Base-by-base conservation (phyloP, 1,140 invertebrate species). In the Potamilus streckersoni region DNA sequence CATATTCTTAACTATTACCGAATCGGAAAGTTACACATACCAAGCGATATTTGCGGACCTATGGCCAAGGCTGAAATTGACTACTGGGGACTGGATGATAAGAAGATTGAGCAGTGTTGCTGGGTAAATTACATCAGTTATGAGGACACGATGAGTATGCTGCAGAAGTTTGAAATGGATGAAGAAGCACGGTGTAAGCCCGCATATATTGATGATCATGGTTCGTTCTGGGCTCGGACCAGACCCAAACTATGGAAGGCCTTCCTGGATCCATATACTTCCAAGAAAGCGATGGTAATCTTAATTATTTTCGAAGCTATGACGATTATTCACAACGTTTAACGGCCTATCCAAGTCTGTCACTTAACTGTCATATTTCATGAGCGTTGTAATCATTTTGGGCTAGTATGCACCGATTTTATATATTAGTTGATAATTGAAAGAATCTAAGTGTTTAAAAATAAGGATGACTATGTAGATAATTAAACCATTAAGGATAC, bases 1-100 rank as follows among this genome's bases (percentile, higher is more conserved):
- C 96, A 99, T 88, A 98, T 99, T 86, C 93, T 99, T 74, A 99
- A 98, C 88, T 99, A 98, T 87, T 99, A 99, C 89, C 93, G 98
- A 61, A 99, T 98, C n/a, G 97, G 97, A 11, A 99, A 98, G 89
- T 91, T 99, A 61, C 97, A 99, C 90, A 99, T 97, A 90, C 98
- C 97, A 58, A 97, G 97, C 91, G 96, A 98, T 91, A 97, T 99
- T 91, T 99, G 98, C 89, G 92, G 99, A 73, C 98, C 96, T 65
- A 96, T 96, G 78, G 99, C 98, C 90, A 98, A 99, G 90, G 98
- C 99, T 89, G 98, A 99, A 90, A 90, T 99, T 76, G 95, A 97
- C 67, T 99, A 99, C 90, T 99, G 83, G 83, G 77, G 81, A n/a
- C 60, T 85, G 20, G 77, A 78, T 62, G 81, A 83, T n/a, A 73